phyloP scores from a whole-genome alignment of 2,797 vertebrate species.

The Fistularia commersonii region DNA sequence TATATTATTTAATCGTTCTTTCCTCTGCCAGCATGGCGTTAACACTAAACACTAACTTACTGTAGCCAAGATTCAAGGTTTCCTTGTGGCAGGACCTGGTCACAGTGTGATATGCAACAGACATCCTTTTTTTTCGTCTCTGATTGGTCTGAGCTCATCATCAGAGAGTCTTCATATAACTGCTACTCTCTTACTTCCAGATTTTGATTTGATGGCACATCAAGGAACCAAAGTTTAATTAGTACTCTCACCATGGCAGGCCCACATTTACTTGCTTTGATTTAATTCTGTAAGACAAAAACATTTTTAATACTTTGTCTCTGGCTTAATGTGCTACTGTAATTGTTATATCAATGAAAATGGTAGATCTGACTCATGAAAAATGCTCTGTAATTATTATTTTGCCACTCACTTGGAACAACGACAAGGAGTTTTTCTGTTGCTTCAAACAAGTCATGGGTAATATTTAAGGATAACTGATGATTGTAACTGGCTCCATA shows the following conservation, averaged over 20 bases:
- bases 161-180: conserved; percentile 37
- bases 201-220: conserved; percentile 30
- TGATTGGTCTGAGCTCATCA: no score
- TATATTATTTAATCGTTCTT: no score
- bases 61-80: no score
- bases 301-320: conserved; percentile 19
- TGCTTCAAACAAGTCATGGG: conserved; percentile 33
- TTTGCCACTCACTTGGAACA: conserved; percentile 63
- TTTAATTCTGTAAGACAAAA: conserved; percentile 8
- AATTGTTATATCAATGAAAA: conserved; percentile 62
- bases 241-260: conserved; percentile 53
- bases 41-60: no score
- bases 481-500: conserved; percentile 32
- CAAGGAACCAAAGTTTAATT: conserved; percentile 66
- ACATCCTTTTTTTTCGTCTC: no score
- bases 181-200: conserved; percentile 58
- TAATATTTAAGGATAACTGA: conserved; percentile 45
- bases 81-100: no score
- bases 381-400: conserved; percentile 60
- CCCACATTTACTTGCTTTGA: conserved; percentile 35
- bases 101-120: no score
- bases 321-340: conserved; percentile 62
- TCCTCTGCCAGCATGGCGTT: no score
- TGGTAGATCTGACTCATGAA: conserved; percentile 56
- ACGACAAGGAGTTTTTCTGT: conserved; percentile 32